Base-by-base conservation (phyloP, 2,113 vertebrate genomes). In the Microcebus ravelobensis region DNA sequence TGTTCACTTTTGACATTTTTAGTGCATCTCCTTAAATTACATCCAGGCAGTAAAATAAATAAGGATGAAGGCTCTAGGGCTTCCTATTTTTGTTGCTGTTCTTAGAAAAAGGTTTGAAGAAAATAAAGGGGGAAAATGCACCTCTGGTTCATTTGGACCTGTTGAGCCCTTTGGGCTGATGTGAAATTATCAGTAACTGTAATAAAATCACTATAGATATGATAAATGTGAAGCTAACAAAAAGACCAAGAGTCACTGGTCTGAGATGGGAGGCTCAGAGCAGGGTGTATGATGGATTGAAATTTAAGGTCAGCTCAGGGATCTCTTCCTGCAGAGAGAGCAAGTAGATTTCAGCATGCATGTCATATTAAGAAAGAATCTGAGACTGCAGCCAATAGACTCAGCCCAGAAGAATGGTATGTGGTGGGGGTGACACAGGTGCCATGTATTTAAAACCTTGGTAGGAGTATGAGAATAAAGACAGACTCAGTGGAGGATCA, bases 41-140 rank as follows among this genome's bases (percentile, higher is more conserved):
- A 86, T 98, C 92, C 97, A 98, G 96, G 95, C 87, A 97, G 91
- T 91, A 90, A 98, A 98, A 97, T 96, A 98, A 98, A 96, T 97
- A 96, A 95, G 90, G 97, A 97, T 96, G 96, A 94, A 96, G 87
- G 65, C 96, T 96, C 80, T 86, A n/a, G 94, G 86, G 93, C 71
- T 89, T 88, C 81, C 95, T 95, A 55, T 71, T 96, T 97, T 96
- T 96, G 73, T 97, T 96, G 52, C 48, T 97, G 93, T 97, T 98
- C 71, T 98, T 93, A 97, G 96, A 97, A 90, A 65, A 50, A 77
- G 45, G 65, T 97, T 84, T 63, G 79, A 97, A 96, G 96, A 90
- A 90, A 92, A 84, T 68, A 90, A 92, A 63, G 27, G 18, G 34
- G 17, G 0, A 18, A 74, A 88, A 77, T 89, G 91, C 18, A 76